These are phyloP conservation scores for Pygoscelis adeliae DNA, from an alignment of 2,113 vertebrate genomes.

Conservation along the genomic window DNA sequence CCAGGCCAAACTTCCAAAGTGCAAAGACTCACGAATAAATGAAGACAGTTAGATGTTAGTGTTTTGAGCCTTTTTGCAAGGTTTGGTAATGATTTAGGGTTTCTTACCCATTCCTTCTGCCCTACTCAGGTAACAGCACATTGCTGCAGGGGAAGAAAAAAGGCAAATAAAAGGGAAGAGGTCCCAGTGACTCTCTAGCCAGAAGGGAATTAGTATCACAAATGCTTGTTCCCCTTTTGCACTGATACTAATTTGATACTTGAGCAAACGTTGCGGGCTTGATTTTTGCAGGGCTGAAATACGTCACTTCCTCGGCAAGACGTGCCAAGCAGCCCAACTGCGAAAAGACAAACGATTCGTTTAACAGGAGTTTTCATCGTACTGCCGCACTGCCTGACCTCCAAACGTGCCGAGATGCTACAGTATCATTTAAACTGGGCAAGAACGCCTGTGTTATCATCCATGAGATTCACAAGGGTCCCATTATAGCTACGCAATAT, in stretches of 20 bases:
- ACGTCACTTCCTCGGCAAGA: slow-evolving; percentile 1
- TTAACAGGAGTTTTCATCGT: background rate
- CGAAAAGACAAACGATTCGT: slow-evolving; percentile 47
- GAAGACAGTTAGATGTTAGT: background rate
- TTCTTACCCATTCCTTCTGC: background rate
- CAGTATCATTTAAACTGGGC: slow-evolving; percentile 27
- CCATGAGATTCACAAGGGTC: background rate
- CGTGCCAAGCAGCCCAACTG: slow-evolving; percentile 8
- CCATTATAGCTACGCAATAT: background rate
- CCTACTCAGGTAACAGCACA: background rate
- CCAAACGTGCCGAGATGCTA: background rate
- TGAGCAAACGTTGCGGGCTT: background rate
- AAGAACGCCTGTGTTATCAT: background rate
- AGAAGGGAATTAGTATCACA: background rate
- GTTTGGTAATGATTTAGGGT: background rate
- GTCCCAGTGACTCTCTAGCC: background rate
- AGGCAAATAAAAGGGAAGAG: background rate
- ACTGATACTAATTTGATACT: background rate
- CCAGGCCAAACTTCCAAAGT: background rate
- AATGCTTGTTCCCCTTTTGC: background rate
- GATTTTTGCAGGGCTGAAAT: slow-evolving; percentile 35
- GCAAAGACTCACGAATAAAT: background rate
- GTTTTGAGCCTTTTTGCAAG: background rate
- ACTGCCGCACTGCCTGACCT: slow-evolving; percentile 15
- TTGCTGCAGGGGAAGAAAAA: background rate